Percentiles rank a stretch among this genome's conserved stretches.
phyloP scores from a whole-genome alignment of 2,797 vertebrate genomes.

The Sebastiscus tertius region DNA sequence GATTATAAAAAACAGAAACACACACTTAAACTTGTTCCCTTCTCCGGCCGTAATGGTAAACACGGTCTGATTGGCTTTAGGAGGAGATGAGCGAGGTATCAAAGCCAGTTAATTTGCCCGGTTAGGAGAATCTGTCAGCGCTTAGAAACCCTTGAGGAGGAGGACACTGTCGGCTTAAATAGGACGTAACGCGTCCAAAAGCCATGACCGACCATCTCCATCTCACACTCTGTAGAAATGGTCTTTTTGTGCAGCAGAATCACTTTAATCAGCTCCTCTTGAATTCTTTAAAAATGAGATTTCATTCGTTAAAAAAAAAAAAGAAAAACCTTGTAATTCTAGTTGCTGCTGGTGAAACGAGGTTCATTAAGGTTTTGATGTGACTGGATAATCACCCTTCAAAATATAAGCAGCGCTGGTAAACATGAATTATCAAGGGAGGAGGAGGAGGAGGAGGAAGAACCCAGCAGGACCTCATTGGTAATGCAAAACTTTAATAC shows the following conservation, averaged over 20 bases:
- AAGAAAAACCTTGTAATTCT: constrained; percentile 47
- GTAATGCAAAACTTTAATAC: constrained; percentile 70
- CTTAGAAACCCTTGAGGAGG: constrained; percentile 51
- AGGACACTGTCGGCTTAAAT: constrained; percentile 71
- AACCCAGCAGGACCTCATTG: constrained; percentile 41
- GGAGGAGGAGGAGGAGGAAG: background rate
- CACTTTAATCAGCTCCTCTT: constrained; percentile 63
- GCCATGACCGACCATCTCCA: constrained; percentile 49
- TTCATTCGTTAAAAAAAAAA: constrained; percentile 37
- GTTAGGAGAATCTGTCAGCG: constrained; percentile 65
- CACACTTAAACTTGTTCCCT: constrained; percentile 32
- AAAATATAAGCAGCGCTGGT: constrained; percentile 58
- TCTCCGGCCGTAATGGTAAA: constrained; percentile 57
- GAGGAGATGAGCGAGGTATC: constrained; percentile 71
- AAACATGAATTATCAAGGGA: constrained; percentile 56
- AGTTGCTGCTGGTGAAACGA: constrained; percentile 28
- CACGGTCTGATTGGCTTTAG: constrained; percentile 71
- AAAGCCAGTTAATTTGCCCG: constrained; percentile 76
- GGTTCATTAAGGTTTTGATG: constrained; percentile 67
- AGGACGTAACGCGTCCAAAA: constrained; percentile 48
- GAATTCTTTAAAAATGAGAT: constrained; percentile 63
- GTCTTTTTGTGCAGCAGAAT: constrained; percentile 45
- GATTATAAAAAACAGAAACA: constrained; percentile 51
- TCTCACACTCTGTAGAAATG: constrained; percentile 12
- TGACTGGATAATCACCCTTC: constrained; percentile 65